These are phyloP conservation scores for Cheilosia variabilis DNA, from an alignment of 2,888 invertebrate species.

Conservation along the genomic window DNA sequence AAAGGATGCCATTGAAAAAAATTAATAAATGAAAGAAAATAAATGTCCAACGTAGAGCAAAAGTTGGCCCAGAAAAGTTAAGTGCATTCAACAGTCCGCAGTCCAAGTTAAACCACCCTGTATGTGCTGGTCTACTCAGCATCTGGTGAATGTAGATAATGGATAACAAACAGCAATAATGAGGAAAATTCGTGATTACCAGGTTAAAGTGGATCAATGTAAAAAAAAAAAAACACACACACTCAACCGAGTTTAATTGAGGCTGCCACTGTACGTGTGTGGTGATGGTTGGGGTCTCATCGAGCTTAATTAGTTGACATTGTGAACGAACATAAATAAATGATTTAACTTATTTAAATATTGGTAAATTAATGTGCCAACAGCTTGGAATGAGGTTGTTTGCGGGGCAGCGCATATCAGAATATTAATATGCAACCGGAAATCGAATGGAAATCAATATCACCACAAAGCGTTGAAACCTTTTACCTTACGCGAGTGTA, in stretches of 20 bases:
- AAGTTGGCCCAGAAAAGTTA: too few relatives aligned
- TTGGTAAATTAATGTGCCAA: background rate
- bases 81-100: too few relatives aligned
- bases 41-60: too few relatives aligned
- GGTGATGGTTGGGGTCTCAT: background rate
- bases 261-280: background rate
- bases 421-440: background rate
- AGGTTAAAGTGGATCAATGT: constrained; percentile 1
- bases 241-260: background rate
- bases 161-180: constrained; percentile 37
- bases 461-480: too few relatives aligned
- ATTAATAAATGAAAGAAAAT: too few relatives aligned
- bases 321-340: constrained; percentile 2
- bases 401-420: background rate
- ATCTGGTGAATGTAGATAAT: constrained; percentile 39
- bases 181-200: constrained; percentile 24
- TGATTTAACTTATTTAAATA: constrained; percentile 12
- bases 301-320: constrained; percentile 27
- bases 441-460: too few relatives aligned
- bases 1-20: too few relatives aligned
- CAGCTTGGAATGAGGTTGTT: too few relatives aligned
- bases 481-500: too few relatives aligned
- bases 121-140: background rate
- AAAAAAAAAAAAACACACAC: background rate
- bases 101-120: too few relatives aligned